Conservation (phyloP, 2,888 invertebrate species). For the Margaritifera margaritifera region DNA sequence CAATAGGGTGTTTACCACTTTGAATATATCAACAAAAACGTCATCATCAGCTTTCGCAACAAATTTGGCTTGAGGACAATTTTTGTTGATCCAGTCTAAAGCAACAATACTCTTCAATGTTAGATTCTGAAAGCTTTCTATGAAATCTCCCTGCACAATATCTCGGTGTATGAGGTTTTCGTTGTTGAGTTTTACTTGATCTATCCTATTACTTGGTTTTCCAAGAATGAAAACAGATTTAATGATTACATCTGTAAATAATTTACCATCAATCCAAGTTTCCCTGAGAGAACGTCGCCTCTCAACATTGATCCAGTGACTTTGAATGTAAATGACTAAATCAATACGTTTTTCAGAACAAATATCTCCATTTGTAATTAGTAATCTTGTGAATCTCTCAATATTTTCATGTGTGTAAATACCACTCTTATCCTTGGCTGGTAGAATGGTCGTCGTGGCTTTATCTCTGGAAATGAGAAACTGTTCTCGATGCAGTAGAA, state of each 20-base stretch:
- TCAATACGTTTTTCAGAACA: slow-evolving; percentile 11
- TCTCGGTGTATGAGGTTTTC: slow-evolving; percentile 42
- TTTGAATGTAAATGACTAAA: slow-evolving; percentile 48
- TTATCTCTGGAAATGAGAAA: too few relatives aligned
- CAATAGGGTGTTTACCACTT: slow-evolving; percentile 41
- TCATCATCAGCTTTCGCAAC: slow-evolving; percentile 54
- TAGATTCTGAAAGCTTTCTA: slow-evolving; percentile 41
- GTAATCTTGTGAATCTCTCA: too few relatives aligned
- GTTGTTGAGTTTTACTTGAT: slow-evolving; percentile 41
- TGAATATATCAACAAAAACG: slow-evolving; percentile 56
- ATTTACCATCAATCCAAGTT: slow-evolving; percentile 41
- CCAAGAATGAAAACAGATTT: slow-evolving; percentile 44
- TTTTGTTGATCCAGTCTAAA: slow-evolving; percentile 38
- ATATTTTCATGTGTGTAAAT: too few relatives aligned
- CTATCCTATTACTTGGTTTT: slow-evolving; percentile 23
- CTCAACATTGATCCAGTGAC: slow-evolving; percentile 35
- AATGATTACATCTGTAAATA: slow-evolving; percentile 26
- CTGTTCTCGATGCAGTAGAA: too few relatives aligned
- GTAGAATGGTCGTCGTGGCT: too few relatives aligned
- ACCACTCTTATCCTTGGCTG: too few relatives aligned
- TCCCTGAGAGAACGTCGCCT: slow-evolving; percentile 35
- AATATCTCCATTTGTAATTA: too few relatives aligned
- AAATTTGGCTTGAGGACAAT: slow-evolving; percentile 37
- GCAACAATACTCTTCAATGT: slow-evolving; percentile 42
- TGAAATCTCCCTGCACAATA: slow-evolving; percentile 44